Evolutionary conservation across 64 coral and sea anemone genomes (phyloP).

Genomic region (Dendrophyllia cribrosa): DNA sequence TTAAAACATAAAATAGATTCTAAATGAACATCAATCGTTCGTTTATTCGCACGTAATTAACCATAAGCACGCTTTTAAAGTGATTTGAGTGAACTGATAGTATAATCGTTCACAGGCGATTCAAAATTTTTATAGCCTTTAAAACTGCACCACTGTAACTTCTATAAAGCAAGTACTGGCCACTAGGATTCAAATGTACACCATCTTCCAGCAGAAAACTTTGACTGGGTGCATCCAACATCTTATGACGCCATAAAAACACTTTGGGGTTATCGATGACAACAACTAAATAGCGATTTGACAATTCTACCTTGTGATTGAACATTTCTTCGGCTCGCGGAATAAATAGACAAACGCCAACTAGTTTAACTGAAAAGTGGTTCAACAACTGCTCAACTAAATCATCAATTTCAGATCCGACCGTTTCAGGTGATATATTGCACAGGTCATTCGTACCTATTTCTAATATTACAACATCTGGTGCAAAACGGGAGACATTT

Average conservation of each 20-base stretch:
- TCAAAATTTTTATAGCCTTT: too few species aligned
- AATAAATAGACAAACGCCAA: background rate
- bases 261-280: background rate
- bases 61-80: too few species aligned
- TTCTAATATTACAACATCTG: conserved; percentile 17
- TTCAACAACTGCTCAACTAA: background rate
- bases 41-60: too few species aligned
- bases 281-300: background rate
- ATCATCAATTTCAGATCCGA: too few species aligned
- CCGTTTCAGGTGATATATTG: background rate
- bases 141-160: too few species aligned
- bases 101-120: too few species aligned
- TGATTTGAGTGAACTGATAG: too few species aligned
- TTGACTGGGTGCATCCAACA: background rate
- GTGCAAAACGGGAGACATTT: background rate
- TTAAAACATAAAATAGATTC: too few species aligned
- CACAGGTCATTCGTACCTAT: conserved; percentile 14
- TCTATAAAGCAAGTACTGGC: too few species aligned
- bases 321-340: background rate
- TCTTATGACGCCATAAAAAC: background rate
- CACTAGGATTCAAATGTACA: too few species aligned
- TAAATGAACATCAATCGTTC: too few species aligned
- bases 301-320: background rate
- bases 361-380: conserved; percentile 1
- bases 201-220: background rate